Conservation (phyloP, 2,113 vertebrate genomes). For the Nycticorax nycticorax region DNA sequence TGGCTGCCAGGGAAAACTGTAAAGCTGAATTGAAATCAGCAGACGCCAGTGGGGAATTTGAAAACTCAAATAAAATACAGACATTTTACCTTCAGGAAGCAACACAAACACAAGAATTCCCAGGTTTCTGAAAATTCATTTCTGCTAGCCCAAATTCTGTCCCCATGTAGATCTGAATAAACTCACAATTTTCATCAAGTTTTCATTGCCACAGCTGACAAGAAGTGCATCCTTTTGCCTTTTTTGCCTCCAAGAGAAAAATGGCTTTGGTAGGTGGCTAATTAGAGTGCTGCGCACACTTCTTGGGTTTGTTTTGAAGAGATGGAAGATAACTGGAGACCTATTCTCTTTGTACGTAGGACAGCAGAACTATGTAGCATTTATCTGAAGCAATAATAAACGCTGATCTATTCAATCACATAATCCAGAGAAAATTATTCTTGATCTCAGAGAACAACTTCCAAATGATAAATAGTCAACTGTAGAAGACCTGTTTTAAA, state of each 20-base stretch:
- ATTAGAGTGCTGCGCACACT: background rate
- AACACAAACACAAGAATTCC: background rate
- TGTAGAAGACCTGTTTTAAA: background rate
- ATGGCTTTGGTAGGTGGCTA: background rate
- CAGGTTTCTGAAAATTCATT: background rate
- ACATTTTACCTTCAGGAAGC: background rate
- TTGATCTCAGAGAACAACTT: background rate
- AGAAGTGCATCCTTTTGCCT: background rate
- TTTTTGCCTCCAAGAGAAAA: background rate
- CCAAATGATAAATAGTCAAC: background rate
- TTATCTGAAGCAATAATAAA: background rate
- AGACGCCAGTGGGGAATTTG: background rate
- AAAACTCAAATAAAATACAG: background rate
- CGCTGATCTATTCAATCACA: background rate
- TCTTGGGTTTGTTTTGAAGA: background rate
- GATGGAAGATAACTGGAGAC: background rate
- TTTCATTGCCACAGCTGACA: background rate
- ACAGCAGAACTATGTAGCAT: background rate
- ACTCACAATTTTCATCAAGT: accelerated
- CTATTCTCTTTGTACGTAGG: background rate
- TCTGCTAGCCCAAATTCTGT: background rate
- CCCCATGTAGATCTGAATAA: background rate
- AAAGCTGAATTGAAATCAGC: background rate
- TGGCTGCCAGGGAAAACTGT: background rate
- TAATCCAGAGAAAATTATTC: background rate